Conservation (phyloP, 2,797 vertebrate genomes). For the Salarias fasciatus region DNA sequence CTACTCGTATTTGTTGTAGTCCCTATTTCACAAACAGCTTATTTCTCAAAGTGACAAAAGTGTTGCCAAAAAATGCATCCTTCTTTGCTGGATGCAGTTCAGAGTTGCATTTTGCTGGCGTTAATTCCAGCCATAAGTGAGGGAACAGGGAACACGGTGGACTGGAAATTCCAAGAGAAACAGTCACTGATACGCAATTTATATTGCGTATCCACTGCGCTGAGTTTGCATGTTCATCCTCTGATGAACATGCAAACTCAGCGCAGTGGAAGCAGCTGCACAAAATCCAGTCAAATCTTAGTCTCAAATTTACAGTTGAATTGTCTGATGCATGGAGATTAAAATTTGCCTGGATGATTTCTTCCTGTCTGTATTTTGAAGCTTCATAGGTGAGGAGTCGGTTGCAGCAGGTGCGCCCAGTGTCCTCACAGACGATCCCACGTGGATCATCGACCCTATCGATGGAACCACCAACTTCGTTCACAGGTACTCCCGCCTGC, state of each 20-base stretch:
- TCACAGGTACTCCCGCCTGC: slow-evolving; percentile 72
- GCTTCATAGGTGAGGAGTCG: slow-evolving; percentile 96
- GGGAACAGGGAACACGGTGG: too few relatives aligned
- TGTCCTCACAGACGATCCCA: slow-evolving; percentile 88
- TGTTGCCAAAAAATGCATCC: too few relatives aligned
- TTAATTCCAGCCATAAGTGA: too few relatives aligned
- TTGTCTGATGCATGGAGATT: background rate
- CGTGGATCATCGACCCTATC: slow-evolving; percentile 93
- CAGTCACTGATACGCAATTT: too few relatives aligned
- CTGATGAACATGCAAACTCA: too few relatives aligned
- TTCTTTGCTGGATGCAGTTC: too few relatives aligned
- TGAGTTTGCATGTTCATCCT: too few relatives aligned
- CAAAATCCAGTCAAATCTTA: background rate
- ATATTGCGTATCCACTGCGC: too few relatives aligned
- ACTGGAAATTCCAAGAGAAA: too few relatives aligned
- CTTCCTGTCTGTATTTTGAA: slow-evolving; percentile 51
- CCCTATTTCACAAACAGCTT: background rate
- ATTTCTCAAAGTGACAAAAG: background rate
- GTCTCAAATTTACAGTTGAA: background rate
- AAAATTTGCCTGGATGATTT: background rate
- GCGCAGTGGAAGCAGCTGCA: background rate
- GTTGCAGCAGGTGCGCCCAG: slow-evolving; percentile 91
- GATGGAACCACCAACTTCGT: slow-evolving; percentile 79
- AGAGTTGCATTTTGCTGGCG: too few relatives aligned
- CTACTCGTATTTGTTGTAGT: background rate